Conservation (phyloP, 1,140 invertebrate genomes). For the Drosophila quadrilineata region DNA sequence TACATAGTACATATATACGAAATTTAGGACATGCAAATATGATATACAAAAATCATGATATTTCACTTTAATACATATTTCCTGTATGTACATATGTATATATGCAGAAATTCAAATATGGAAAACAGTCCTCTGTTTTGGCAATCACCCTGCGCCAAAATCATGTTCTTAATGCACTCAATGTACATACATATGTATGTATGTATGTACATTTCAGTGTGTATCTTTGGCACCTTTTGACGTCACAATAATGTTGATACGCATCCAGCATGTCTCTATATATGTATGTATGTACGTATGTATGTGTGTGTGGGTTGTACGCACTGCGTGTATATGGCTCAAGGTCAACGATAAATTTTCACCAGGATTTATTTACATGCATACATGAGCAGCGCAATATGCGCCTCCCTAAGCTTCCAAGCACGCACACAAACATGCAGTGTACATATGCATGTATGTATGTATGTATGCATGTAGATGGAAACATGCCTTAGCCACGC, state of each 20-base stretch:
- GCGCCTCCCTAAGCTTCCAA: too few relatives aligned
- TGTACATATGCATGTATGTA: too few relatives aligned
- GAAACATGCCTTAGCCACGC: background rate
- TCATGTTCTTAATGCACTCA: too few relatives aligned
- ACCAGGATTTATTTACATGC: constrained; percentile 6
- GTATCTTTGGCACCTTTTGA: constrained; percentile 46
- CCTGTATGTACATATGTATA: constrained; percentile 2
- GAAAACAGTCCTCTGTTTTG: too few relatives aligned
- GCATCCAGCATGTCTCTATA: background rate
- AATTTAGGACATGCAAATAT: too few relatives aligned
- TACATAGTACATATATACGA: too few relatives aligned
- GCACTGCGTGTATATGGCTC: constrained; percentile 28
- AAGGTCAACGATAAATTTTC: constrained; percentile 42
- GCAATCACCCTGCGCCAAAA: too few relatives aligned
- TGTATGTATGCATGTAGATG: background rate
- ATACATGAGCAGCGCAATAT: too few relatives aligned
- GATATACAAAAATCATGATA: too few relatives aligned
- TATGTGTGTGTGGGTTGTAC: constrained; percentile 6
- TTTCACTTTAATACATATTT: background rate
- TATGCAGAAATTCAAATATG: background rate
- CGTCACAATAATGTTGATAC: constrained; percentile 34
- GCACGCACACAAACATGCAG: too few relatives aligned
- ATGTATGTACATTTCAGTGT: background rate
- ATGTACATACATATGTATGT: constrained; percentile 6
- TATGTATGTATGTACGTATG: constrained; percentile 1